Percentiles rank a stretch among this genome's conserved stretches.
Conservation (phyloP, 2,888 invertebrate species). For the Hartigia nigra region DNA sequence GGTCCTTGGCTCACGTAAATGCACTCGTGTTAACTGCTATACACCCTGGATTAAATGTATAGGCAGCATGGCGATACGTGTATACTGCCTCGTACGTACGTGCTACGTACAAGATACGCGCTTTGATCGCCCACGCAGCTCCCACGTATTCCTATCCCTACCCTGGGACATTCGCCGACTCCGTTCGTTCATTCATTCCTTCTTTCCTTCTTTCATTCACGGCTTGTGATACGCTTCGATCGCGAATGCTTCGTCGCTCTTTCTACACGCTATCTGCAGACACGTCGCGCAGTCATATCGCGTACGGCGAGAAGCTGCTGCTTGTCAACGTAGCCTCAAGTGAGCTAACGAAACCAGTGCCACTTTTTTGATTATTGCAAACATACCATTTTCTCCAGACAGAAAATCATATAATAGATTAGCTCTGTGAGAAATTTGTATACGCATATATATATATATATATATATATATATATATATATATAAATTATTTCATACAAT, state of each 20-base stretch:
- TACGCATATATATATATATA: no score
- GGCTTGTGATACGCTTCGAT: constrained; percentile 48
- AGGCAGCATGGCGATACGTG: background rate
- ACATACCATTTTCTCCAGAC: background rate
- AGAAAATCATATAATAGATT: no score
- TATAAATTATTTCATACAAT: no score
- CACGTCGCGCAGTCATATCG: background rate
- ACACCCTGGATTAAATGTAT: background rate
- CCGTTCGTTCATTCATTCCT: constrained; percentile 33
- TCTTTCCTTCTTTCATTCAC: constrained; percentile 18
- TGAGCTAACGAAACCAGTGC: background rate
- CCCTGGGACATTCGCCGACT: constrained; percentile 24
- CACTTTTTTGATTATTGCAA: background rate
- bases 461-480: no score
- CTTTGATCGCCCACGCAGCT: constrained; percentile 7
- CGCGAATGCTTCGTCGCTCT: constrained; percentile 21
- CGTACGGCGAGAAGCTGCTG: background rate
- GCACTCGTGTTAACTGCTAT: background rate
- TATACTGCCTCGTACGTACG: background rate
- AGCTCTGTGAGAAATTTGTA: no score
- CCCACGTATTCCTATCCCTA: constrained; percentile 6
- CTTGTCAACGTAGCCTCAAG: background rate
- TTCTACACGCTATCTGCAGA: background rate
- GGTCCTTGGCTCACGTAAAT: background rate
- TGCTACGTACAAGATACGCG: background rate